Conservation (phyloP, 2,113 vertebrate genomes). For the Ptyas mucosa region DNA sequence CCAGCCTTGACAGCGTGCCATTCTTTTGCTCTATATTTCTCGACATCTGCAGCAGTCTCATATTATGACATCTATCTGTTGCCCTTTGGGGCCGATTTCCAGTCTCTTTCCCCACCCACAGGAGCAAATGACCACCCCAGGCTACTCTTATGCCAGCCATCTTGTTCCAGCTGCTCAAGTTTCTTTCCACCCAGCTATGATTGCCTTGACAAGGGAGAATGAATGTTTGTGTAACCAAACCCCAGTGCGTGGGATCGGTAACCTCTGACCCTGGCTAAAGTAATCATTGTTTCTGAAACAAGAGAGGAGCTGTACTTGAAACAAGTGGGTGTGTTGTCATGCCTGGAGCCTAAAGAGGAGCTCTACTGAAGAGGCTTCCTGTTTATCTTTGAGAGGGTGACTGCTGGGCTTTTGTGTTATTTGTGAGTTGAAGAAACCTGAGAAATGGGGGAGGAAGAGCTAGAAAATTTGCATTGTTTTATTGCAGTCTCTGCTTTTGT, state of each 20-base stretch:
- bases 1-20: accelerated
- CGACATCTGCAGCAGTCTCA: not conserved
- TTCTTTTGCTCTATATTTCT: not conserved
- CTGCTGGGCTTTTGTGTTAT: not conserved
- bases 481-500: not conserved
- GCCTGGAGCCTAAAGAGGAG: not conserved
- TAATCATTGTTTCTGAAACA: not conserved
- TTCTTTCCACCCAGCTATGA: slow-evolving; percentile 4
- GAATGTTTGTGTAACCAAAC: slow-evolving; percentile 21
- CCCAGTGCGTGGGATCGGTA: not conserved
- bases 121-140: not conserved
- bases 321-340: not conserved
- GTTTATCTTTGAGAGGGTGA: not conserved
- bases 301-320: not conserved
- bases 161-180: slow-evolving; percentile 20
- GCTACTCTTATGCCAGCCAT: not conserved
- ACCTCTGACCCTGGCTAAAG: not conserved
- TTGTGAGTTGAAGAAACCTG: not conserved
- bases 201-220: slow-evolving; percentile 20
- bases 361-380: slow-evolving; percentile 17
- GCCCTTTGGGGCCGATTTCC: not conserved
- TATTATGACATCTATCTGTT: not conserved
- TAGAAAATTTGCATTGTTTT: not conserved
- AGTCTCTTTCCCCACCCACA: not conserved
- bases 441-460: not conserved